These are phyloP conservation scores for Lutraria rhynchaena DNA, from an alignment of 1,140 invertebrate species.

Conservation along the genomic window DNA sequence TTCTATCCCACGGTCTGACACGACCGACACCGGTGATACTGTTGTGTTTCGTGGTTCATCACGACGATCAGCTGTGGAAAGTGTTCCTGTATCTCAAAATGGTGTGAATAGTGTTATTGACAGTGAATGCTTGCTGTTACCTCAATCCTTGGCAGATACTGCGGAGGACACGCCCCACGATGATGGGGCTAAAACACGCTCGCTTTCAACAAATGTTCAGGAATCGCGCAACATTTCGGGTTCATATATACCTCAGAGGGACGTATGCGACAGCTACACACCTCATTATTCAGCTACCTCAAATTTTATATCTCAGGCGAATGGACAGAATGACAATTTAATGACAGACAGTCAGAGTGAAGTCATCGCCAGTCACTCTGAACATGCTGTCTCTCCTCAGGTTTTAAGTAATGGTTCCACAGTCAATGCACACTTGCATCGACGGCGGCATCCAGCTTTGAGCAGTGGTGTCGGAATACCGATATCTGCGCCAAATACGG, in stretches of 20 bases:
- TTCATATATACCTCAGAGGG: constrained; percentile 33
- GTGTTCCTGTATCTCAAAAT: not conserved
- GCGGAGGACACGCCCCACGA: constrained; percentile 39
- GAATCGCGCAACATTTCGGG: constrained; percentile 15
- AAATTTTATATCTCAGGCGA: constrained; percentile 38
- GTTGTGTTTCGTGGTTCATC: constrained; percentile 6
- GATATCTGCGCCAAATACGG: not conserved
- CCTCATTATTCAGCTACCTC: constrained; percentile 21
- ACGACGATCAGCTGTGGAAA: not conserved
- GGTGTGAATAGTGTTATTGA: not conserved
- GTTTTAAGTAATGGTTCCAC: constrained; percentile 21
- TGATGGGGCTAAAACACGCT: not conserved
- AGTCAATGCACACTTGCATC: constrained; percentile 1
- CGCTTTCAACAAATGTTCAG: constrained; percentile 26
- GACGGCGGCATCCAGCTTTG: constrained; percentile 4
- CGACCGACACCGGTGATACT: constrained; percentile 20
- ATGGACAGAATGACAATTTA: constrained; percentile 11
- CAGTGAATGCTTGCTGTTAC: constrained; percentile 1
- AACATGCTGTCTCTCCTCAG: not conserved
- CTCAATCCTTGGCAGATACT: not conserved
- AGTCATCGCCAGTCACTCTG: not conserved
- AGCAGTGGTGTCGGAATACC: constrained; percentile 18
- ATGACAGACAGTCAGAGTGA: not conserved
- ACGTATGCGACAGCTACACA: not conserved
- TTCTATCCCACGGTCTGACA: constrained; percentile 12